These are phyloP conservation scores for Myioborus melanocephalus DNA, from an alignment of 2,797 vertebrate species.

Conservation along the genomic window DNA sequence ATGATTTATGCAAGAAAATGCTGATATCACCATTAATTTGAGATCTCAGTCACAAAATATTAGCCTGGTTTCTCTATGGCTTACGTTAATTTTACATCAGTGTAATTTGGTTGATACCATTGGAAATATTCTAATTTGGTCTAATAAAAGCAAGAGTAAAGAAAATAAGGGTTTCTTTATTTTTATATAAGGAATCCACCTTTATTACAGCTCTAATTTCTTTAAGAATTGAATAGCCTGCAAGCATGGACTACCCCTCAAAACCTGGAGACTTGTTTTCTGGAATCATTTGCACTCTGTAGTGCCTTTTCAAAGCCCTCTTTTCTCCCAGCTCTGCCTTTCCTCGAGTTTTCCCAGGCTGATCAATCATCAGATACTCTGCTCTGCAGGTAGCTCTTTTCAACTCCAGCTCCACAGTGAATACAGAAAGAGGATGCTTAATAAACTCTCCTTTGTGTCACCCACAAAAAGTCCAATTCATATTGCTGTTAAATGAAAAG, in stretches of 20 bases:
- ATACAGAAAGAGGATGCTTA: background rate
- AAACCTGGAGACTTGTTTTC: background rate
- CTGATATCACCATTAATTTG: background rate
- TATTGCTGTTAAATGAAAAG: background rate
- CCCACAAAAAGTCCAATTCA: background rate
- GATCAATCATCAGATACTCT: background rate
- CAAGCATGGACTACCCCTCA: background rate
- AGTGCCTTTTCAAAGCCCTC: background rate
- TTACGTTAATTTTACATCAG: background rate
- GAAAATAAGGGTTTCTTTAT: background rate
- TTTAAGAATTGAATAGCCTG: background rate
- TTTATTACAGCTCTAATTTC: background rate
- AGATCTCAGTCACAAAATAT: background rate
- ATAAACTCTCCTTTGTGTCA: background rate
- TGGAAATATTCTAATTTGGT: background rate
- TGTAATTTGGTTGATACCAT: background rate
- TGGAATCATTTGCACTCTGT: background rate
- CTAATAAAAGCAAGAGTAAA: background rate
- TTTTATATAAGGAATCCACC: background rate
- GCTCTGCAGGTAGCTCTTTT: background rate
- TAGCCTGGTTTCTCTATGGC: background rate
- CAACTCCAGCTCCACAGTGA: background rate
- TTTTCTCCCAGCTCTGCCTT: background rate
- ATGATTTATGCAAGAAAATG: background rate
- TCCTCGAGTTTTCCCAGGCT: background rate